Evolutionary conservation across 2,113 vertebrate genomes (phyloP), one percentile per base, ranked within the genome.

Genomic region (Petaurus breviceps): DNA sequence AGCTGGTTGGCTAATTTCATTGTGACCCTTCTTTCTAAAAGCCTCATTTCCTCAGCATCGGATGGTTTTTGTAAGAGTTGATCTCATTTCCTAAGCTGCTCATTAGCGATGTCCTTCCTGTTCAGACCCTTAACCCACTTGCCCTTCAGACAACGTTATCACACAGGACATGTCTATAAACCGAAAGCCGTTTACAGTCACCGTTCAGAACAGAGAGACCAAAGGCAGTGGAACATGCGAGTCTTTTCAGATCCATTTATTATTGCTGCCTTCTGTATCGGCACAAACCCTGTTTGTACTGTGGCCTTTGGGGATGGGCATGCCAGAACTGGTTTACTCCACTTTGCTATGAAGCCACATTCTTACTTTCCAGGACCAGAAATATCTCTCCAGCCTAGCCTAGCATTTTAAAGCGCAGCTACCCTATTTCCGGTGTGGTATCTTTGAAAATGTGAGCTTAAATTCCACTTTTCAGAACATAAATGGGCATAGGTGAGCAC

Each of bases 101-200:
- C 96, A 90, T 95, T 97, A 96, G 96, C 92, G 94, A 53, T 91
- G 0, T 54, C 96, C 97, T 97, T 97, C 97, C 97, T 98, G 94
- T 95, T 95, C 90, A 92, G 96, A 90, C 93, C 95, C 92, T 47
- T 95, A 53, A 93, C 68, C 92, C n/a, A 24, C 89, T 96, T 46
- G 55, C 92, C 55, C 97, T 97, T 95, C 91, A 96, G 90, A 96
- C 92, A 95, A 8, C 51, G 93, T 97, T 96, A 91, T 93, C 97
- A 95, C 92, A 91, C 50, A 92, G 90, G 37, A 93, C 94, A 93
- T 95, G 95, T 90, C 91, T 92, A n/a, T 95, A 97, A 95, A 94
- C 89, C 93, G 95, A 96, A 97, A 98, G 93, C 90, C 89, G 95
- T 51, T 91, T 51, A 52, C 90, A 94, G 77, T 97, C 97, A 93